A percentile compares a stretch with the other conserved stretches of the same genome.
These are phyloP conservation scores for Betta splendens DNA, from an alignment of 2,797 vertebrate species.

Conservation along the genomic window DNA sequence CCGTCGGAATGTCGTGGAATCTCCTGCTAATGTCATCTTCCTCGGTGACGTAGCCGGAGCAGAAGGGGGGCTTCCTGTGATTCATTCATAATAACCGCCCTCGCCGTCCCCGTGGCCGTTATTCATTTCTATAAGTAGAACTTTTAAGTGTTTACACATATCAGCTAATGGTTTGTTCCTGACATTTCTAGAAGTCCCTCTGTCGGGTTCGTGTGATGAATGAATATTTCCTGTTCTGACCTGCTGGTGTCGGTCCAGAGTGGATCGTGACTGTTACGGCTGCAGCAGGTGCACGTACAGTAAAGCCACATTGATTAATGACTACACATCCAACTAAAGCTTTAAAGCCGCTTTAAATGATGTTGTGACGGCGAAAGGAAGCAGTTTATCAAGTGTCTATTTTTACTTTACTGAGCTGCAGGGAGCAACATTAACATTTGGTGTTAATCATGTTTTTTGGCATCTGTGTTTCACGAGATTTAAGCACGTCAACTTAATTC, in stretches of 20 bases:
- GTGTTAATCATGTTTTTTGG: too few species aligned
- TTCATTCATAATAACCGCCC: constrained; percentile 37
- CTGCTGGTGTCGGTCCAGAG: constrained; percentile 18
- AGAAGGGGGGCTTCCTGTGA: constrained; percentile 55
- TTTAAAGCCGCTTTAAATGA: too few species aligned
- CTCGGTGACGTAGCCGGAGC: constrained; percentile 30
- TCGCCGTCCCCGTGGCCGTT: background rate
- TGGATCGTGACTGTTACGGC: background rate
- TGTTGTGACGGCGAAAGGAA: too few species aligned
- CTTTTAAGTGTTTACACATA: constrained; percentile 4
- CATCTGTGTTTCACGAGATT: too few species aligned
- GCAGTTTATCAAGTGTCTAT: too few species aligned
- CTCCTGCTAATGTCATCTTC: constrained; percentile 43
- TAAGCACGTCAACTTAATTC: too few species aligned
- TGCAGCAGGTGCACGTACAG: too few species aligned
- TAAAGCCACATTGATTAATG: too few species aligned
- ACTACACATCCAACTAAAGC: too few species aligned
- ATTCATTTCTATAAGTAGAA: constrained; percentile 4
- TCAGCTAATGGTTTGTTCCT: background rate
- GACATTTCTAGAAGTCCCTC: constrained; percentile 7
- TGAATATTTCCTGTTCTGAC: constrained; percentile 10
- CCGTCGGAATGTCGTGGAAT: constrained; percentile 46
- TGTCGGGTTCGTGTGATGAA: constrained; percentile 7
- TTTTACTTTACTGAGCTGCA: too few species aligned
- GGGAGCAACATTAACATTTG: too few species aligned